phyloP scores from a whole-genome alignment of 2,888 invertebrate species.

The Luperina nickerlii region DNA sequence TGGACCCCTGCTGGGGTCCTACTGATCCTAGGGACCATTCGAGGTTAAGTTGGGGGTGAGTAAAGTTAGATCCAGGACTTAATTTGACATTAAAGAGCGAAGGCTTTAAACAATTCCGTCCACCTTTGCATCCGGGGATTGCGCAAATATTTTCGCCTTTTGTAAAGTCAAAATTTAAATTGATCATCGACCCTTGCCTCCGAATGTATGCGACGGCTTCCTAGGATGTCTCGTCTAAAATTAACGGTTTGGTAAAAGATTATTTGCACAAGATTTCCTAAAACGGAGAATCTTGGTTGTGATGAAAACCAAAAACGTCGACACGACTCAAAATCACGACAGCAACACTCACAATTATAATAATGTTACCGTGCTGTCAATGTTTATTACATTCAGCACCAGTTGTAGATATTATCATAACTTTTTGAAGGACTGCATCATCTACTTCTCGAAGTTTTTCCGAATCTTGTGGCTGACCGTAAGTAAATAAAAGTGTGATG shows the following conservation, averaged over 20 bases:
- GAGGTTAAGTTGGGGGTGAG: not conserved
- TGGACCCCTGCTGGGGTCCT: not conserved
- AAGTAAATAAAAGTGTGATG: not conserved
- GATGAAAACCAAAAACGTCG: not conserved
- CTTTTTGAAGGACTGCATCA: not conserved
- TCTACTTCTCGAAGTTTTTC: not conserved
- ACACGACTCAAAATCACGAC: conserved; percentile 23
- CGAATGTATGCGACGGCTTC: not conserved
- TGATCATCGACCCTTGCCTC: not conserved
- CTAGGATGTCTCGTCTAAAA: not conserved
- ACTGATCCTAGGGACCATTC: not conserved
- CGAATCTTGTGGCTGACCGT: not conserved
- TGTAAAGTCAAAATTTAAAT: not conserved
- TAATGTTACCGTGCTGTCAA: not conserved
- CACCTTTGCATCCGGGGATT: not conserved
- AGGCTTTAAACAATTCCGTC: not conserved
- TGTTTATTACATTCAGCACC: not conserved
- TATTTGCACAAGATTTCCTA: conserved; percentile 17
- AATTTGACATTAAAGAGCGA: not conserved
- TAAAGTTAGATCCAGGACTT: not conserved
- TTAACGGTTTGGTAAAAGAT: not conserved
- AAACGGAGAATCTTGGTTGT: not conserved
- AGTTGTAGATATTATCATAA: not conserved
- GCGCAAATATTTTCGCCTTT: not conserved
- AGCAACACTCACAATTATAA: not conserved